A percentile compares a stretch with the other conserved stretches of the same genome.
These are phyloP conservation scores for Helicorthomorpha holstii DNA, from an alignment of 1,140 invertebrate genomes.

Conservation along the genomic window DNA sequence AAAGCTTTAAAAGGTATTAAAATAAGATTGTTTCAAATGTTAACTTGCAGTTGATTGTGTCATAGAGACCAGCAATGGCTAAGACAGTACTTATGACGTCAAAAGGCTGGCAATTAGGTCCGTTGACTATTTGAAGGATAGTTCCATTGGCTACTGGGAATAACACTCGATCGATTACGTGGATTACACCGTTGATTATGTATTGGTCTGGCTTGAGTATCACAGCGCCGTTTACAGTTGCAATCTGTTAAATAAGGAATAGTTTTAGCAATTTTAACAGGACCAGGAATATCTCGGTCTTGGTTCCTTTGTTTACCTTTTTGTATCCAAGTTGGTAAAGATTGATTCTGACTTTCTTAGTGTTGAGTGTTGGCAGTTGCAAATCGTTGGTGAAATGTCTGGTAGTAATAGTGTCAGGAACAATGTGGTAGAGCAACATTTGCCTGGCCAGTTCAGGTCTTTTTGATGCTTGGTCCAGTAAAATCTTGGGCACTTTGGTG, in stretches of 20 bases:
- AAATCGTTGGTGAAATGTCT: background rate
- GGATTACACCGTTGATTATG: conserved; percentile 13
- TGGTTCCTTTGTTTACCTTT: background rate
- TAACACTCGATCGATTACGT: conserved; percentile 12
- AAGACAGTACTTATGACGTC: background rate
- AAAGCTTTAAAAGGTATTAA: conserved; percentile 1
- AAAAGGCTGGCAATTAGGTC: background rate
- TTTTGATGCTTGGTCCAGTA: background rate
- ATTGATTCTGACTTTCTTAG: background rate
- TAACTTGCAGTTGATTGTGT: conserved; percentile 7
- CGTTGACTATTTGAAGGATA: conserved; percentile 9
- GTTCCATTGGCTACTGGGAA: conserved; percentile 10
- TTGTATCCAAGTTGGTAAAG: conserved; percentile 2
- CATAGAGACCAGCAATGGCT: background rate
- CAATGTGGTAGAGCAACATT: background rate
- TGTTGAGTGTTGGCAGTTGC: background rate
- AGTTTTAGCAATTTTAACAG: no score
- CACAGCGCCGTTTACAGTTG: conserved; percentile 13
- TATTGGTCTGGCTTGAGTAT: conserved; percentile 10
- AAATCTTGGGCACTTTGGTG: background rate
- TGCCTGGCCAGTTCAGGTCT: background rate
- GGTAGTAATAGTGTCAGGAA: background rate
- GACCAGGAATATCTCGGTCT: background rate
- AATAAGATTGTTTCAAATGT: background rate
- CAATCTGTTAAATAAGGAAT: background rate